Percentiles rank a stretch among this genome's conserved stretches.
Conservation (phyloP, 2,797 vertebrate species). For the Platyrinchus mystaceus region DNA sequence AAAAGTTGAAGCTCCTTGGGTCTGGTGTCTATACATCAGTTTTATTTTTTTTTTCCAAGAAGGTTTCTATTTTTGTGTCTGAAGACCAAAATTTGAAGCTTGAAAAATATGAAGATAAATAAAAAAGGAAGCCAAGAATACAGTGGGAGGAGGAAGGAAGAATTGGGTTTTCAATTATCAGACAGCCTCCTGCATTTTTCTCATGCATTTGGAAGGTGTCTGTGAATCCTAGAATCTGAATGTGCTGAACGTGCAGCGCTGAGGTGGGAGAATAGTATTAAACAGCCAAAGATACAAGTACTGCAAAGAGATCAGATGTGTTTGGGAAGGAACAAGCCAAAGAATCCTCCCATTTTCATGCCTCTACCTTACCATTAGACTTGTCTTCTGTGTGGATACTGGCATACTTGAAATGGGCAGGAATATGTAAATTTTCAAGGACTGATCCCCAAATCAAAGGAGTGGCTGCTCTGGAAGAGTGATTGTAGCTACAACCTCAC, state of each 20-base stretch:
- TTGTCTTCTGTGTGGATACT: background rate
- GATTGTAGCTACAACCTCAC: background rate
- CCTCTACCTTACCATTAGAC: background rate
- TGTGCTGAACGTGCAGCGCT: background rate
- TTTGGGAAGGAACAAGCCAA: background rate
- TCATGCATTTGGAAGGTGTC: background rate
- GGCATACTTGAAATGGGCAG: background rate
- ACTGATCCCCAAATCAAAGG: background rate
- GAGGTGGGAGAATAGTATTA: background rate
- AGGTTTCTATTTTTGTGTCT: background rate
- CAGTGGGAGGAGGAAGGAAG: background rate
- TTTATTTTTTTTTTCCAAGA: slow-evolving; percentile 2
- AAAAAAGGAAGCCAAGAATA: background rate
- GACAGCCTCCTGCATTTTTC: background rate
- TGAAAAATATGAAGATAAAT: slow-evolving; percentile 14
- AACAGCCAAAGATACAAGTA: background rate
- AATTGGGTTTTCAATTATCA: background rate
- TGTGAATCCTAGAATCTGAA: background rate
- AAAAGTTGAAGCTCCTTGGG: background rate
- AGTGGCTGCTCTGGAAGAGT: fast-evolving
- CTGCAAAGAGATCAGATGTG: background rate
- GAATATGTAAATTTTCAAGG: background rate
- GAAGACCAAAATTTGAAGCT: background rate
- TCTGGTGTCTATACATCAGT: background rate
- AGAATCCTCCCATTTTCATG: background rate